A percentile compares a stretch with the other conserved stretches of the same genome.
phyloP scores from a whole-genome alignment of 2,888 invertebrate species.

The Embidobia sp. region DNA sequence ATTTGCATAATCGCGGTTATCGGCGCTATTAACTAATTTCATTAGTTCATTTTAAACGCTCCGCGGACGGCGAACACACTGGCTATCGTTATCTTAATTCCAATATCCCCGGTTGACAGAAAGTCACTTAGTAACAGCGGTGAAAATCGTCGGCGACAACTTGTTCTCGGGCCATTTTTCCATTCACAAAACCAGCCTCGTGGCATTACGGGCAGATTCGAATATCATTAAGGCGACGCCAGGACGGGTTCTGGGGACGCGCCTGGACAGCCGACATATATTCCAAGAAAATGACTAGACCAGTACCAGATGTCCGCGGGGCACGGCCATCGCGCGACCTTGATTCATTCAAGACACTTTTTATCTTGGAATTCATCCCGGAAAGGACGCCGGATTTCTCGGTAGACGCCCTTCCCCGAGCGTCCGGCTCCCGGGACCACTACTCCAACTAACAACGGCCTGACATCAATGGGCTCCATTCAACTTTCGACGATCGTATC shows the following conservation, averaged over 20 bases:
- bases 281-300: slow-evolving; percentile 61
- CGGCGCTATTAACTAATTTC: too few relatives aligned
- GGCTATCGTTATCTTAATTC: slow-evolving; percentile 22
- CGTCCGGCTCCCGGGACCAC: slow-evolving; percentile 59
- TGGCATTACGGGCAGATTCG: slow-evolving; percentile 7
- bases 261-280: slow-evolving; percentile 52
- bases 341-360: slow-evolving; percentile 81
- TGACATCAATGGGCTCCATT: slow-evolving; percentile 78
- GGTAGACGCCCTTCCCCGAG: slow-evolving; percentile 73
- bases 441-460: slow-evolving; percentile 68
- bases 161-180: slow-evolving; percentile 34
- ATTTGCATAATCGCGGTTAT: too few relatives aligned
- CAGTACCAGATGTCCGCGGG: slow-evolving; percentile 59
- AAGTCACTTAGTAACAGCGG: slow-evolving; percentile 22
- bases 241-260: slow-evolving; percentile 36
- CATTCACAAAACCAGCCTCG: slow-evolving; percentile 32
- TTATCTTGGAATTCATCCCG: slow-evolving; percentile 81
- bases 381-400: slow-evolving; percentile 81
- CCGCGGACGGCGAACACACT: too few relatives aligned
- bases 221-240: slow-evolving; percentile 48
- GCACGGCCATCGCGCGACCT: slow-evolving; percentile 69
- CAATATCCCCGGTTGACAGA: not conserved
- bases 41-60: too few relatives aligned
- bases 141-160: slow-evolving; percentile 17
- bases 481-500: slow-evolving; percentile 76